A percentile compares a stretch with the other conserved stretches of the same genome.
These are phyloP conservation scores for Drosophila putrida DNA, from an alignment of 2,888 invertebrate species.

Conservation along the genomic window DNA sequence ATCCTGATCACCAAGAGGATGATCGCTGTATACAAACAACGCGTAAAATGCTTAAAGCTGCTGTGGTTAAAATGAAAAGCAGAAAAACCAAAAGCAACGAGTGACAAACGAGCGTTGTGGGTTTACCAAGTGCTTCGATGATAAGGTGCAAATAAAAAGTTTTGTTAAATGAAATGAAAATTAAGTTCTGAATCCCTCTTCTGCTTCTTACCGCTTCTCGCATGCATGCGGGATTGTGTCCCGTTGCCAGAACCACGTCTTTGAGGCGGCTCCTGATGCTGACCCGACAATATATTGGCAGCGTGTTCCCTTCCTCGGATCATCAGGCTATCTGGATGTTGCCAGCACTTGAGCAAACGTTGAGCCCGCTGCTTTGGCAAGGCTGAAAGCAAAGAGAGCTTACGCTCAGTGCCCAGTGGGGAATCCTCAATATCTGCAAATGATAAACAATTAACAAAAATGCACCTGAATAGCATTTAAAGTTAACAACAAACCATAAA, in stretches of 20 bases:
- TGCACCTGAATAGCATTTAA: neutral
- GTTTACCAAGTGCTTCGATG: slow-evolving; percentile 65
- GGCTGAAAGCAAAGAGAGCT: slow-evolving; percentile 90
- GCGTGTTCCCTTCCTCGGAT: slow-evolving; percentile 93
- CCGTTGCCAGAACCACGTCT: slow-evolving; percentile 66
- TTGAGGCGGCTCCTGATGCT: slow-evolving; percentile 86
- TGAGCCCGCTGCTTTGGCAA: slow-evolving; percentile 92
- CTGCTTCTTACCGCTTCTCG: slow-evolving; percentile 66
- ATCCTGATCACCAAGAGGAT: slow-evolving; percentile 47
- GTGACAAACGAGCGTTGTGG: slow-evolving; percentile 63
- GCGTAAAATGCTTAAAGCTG: slow-evolving; percentile 60
- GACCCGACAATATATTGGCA: slow-evolving; percentile 91
- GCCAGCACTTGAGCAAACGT: slow-evolving; percentile 92
- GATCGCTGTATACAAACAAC: slow-evolving; percentile 44
- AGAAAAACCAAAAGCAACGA: slow-evolving; percentile 71
- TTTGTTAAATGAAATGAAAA: slow-evolving; percentile 28
- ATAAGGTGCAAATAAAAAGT: slow-evolving; percentile 20
- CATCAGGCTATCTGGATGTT: slow-evolving; percentile 91
- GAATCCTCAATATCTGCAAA: slow-evolving; percentile 86
- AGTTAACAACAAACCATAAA: slow-evolving; percentile 88
- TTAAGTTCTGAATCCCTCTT: neutral
- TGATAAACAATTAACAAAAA: neutral
- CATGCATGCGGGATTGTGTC: slow-evolving; percentile 66
- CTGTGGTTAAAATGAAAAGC: slow-evolving; percentile 61
- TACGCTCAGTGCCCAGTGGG: slow-evolving; percentile 88